Evolutionary conservation across 2,888 invertebrate genomes (phyloP).

Genomic region (Drosophila quasianomalipes): DNA sequence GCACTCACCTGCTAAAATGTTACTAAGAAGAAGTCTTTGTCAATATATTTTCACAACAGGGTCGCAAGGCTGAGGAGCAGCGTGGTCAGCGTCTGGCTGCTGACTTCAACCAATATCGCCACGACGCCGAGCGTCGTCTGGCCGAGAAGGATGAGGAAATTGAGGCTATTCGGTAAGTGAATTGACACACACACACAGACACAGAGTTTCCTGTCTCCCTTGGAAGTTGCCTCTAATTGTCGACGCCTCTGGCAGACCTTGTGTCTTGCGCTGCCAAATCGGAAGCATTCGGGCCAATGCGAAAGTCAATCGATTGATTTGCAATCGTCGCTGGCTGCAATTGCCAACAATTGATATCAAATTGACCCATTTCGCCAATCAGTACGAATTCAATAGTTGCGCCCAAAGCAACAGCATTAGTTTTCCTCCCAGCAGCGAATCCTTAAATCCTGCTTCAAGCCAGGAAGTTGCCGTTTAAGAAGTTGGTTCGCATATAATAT

Average conservation of each 20-base stretch:
- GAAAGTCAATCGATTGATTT: slow-evolving; percentile 67
- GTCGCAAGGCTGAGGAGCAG: slow-evolving; percentile 98
- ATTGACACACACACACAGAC: neutral
- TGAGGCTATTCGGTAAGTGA: slow-evolving; percentile 96
- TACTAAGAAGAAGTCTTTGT: neutral
- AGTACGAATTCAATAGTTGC: slow-evolving; percentile 82
- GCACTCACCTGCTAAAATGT: accelerated
- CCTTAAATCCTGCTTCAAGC: slow-evolving; percentile 40
- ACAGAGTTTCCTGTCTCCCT: slow-evolving; percentile 7
- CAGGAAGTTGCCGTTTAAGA: slow-evolving; percentile 34
- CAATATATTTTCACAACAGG: slow-evolving; percentile 86
- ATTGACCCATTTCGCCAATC: slow-evolving; percentile 79
- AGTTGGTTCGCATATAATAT: slow-evolving; percentile 46
- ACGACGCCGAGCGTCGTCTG: slow-evolving; percentile 98
- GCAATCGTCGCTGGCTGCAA: slow-evolving; percentile 52
- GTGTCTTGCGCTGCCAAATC: slow-evolving; percentile 65
- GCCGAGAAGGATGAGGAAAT: slow-evolving; percentile 99
- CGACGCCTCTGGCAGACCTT: slow-evolving; percentile 53
- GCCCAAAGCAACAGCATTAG: slow-evolving; percentile 67
- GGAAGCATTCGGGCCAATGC: slow-evolving; percentile 55
- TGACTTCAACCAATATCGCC: slow-evolving; percentile 97
- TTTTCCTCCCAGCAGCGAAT: slow-evolving; percentile 46
- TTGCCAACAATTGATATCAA: slow-evolving; percentile 64
- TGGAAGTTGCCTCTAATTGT: slow-evolving; percentile 55
- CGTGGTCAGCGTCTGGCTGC: slow-evolving; percentile 96